A percentile compares a stretch with the other conserved stretches of the same genome.
phyloP scores from a whole-genome alignment of 2,113 vertebrate species.

The Turdus rufiventris region DNA sequence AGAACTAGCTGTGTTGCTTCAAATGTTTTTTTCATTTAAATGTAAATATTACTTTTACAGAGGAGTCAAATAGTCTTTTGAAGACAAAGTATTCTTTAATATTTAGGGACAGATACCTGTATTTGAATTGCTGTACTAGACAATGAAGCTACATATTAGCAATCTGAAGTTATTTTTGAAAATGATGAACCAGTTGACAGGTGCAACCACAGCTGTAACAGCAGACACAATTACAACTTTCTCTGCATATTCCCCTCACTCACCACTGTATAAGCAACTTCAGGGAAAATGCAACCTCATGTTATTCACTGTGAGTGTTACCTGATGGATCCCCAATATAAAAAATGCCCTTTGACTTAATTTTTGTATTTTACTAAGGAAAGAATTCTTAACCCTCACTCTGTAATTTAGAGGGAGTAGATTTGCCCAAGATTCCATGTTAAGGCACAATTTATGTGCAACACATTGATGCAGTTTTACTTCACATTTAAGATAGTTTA shows the following conservation, averaged over 20 bases:
- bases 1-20: not conserved
- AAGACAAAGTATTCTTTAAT: conserved; percentile 17
- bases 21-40: not conserved
- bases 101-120: not conserved
- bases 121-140: not conserved
- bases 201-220: not conserved
- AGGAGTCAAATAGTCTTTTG: not conserved
- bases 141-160: not conserved
- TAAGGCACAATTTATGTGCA: conserved; percentile 12
- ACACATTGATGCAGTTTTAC: not conserved
- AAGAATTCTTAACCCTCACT: not conserved
- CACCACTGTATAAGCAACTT: not conserved
- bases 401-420: not conserved
- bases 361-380: not conserved
- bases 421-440: not conserved
- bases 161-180: not conserved
- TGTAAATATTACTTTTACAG: not conserved
- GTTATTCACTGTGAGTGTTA: not conserved
- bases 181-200: not conserved
- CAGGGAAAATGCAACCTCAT: not conserved
- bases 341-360: not conserved
- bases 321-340: not conserved
- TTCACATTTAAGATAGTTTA: not conserved
- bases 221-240: not conserved
- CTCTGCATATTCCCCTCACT: not conserved